Percentiles rank a stretch among this genome's conserved stretches.
Conservation (phyloP, 37 sponge, comb jelly and placozoan genomes). For the Crambe crambe region DNA sequence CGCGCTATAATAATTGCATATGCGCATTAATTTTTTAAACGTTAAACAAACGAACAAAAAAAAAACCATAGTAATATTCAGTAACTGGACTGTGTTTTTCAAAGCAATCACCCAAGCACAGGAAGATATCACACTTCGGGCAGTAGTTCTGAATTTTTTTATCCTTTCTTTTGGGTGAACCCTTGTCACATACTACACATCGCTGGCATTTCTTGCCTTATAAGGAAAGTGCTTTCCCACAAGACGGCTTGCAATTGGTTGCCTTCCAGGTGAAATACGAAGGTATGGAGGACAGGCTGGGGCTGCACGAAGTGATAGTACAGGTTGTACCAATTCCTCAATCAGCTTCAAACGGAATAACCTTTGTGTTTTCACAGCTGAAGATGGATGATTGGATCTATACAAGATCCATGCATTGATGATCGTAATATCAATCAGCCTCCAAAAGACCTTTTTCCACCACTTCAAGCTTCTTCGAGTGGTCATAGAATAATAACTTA, state of each 20-base stretch:
- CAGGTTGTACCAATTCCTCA: background rate
- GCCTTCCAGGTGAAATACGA: background rate
- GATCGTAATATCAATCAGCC: slow-evolving; percentile 19
- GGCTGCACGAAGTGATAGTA: background rate
- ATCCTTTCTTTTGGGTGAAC: background rate
- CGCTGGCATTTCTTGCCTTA: background rate
- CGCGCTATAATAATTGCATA: too few relatives aligned
- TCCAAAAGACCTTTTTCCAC: slow-evolving; percentile 29
- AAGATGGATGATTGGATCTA: background rate
- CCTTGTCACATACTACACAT: slow-evolving; percentile 11
- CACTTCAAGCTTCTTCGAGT: slow-evolving; percentile 20
- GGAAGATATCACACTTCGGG: slow-evolving; percentile 9
- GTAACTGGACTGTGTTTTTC: slow-evolving; percentile 6
- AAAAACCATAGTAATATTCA: background rate
- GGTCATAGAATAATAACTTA: slow-evolving; percentile 24
- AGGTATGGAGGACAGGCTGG: background rate
- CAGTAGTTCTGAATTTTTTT: slow-evolving; percentile 9
- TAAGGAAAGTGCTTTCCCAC: slow-evolving; percentile 15
- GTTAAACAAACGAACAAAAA: too few relatives aligned
- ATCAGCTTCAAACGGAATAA: background rate
- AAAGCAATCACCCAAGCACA: slow-evolving; percentile 42
- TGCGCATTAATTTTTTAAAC: too few relatives aligned
- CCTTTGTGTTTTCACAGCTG: background rate
- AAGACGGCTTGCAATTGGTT: background rate
- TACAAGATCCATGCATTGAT: slow-evolving; percentile 19